Percentiles rank a stretch among this genome's conserved stretches.
These are phyloP conservation scores for Asobara japonica DNA, from an alignment of 1,140 invertebrate species.

Conservation along the genomic window DNA sequence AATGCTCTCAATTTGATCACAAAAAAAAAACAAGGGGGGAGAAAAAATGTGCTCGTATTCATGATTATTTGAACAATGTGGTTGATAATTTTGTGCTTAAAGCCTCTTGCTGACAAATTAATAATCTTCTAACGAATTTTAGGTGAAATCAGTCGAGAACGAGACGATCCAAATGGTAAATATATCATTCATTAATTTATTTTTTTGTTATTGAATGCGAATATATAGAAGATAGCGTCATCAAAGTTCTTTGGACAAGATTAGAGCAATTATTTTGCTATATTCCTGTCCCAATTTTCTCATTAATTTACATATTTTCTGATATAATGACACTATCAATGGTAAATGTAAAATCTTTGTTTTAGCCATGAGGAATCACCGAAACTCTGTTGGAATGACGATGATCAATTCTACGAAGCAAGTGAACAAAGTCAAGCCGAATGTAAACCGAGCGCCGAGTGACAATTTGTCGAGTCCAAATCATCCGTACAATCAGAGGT, in stretches of 20 bases:
- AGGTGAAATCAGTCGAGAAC: constrained; percentile 71
- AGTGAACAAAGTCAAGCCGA: constrained; percentile 88
- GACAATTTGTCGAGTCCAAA: constrained; percentile 69
- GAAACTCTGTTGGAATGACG: constrained; percentile 74
- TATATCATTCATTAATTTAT: constrained; percentile 19
- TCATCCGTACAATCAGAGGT: constrained; percentile 65
- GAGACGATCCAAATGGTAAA: constrained; percentile 71
- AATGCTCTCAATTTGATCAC: constrained; percentile 28
- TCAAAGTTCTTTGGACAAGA: too few species aligned
- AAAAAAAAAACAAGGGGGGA: constrained; percentile 46
- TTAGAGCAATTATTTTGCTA: too few species aligned
- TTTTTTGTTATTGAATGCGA: too few species aligned
- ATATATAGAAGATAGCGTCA: too few species aligned
- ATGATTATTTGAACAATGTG: constrained; percentile 36
- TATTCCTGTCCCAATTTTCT: too few species aligned
- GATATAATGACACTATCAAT: too few species aligned
- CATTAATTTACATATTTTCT: constrained; percentile 2
- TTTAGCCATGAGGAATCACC: constrained; percentile 72
- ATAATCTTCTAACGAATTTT: constrained; percentile 56
- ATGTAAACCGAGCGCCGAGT: constrained; percentile 77
- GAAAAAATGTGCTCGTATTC: constrained; percentile 33
- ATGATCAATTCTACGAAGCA: constrained; percentile 75
- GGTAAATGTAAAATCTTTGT: constrained; percentile 28
- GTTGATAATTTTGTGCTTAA: constrained; percentile 39
- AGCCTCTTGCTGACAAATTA: constrained; percentile 18